Evolutionary conservation across 2,113 vertebrate genomes (phyloP).

Genomic region (Ifrita kowaldi): DNA sequence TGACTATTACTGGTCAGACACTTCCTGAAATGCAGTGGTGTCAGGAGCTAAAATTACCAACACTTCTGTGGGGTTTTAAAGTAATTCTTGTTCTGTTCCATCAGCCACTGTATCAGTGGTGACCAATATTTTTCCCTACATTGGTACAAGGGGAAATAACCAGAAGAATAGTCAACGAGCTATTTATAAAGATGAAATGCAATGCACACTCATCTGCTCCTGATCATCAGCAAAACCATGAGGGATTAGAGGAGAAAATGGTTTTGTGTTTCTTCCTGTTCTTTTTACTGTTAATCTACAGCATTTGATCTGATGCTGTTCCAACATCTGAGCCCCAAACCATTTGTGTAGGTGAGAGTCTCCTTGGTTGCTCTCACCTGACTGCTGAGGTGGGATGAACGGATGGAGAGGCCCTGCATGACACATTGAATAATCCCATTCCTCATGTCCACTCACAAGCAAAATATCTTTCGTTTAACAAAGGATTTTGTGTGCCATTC

Average conservation of each 20-base stretch:
- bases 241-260: not conserved
- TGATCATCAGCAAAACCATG: not conserved
- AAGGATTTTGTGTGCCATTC: not conserved
- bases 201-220: not conserved
- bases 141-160: not conserved
- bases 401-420: not conserved
- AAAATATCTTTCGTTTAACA: not conserved
- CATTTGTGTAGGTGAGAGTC: not conserved
- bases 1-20: conserved; percentile 45
- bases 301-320: not conserved
- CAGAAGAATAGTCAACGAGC: not conserved
- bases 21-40: conserved; percentile 68
- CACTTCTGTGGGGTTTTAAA: not conserved
- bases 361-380: not conserved
- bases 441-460: not conserved
- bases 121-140: not conserved
- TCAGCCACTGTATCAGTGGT: not conserved
- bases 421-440: not conserved
- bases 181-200: not conserved
- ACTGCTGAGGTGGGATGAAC: not conserved
- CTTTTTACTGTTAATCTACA: not conserved
- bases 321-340: not conserved
- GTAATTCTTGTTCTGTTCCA: not conserved
- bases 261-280: not conserved
- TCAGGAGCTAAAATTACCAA: conserved; percentile 66